Conservation (phyloP, 1,140 invertebrate genomes). For the Eurosta solidaginis region DNA sequence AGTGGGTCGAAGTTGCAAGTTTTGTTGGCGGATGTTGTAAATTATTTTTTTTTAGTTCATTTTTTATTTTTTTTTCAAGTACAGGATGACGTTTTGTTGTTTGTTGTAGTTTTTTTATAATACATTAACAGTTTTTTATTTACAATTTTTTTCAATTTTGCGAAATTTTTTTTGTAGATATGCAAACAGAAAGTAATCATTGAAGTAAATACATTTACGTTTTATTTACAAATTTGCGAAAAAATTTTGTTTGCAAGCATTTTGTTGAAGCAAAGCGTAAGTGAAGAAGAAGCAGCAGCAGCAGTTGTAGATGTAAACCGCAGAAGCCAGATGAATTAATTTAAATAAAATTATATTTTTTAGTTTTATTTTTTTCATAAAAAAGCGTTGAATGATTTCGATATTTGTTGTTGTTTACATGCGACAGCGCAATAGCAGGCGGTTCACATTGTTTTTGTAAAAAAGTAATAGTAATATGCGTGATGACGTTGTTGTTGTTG, state of each 20-base stretch:
- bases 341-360: neutral
- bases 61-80: conserved; percentile 25
- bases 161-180: neutral
- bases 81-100: neutral
- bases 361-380: neutral
- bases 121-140: neutral
- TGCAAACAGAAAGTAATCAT: conserved; percentile 15
- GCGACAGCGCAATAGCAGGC: no score
- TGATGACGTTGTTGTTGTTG: no score
- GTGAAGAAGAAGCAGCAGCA: neutral
- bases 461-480: no score
- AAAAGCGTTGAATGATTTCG: neutral
- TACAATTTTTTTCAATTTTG: conserved; percentile 15
- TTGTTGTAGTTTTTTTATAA: neutral
- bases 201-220: neutral
- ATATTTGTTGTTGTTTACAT: no score
- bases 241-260: neutral
- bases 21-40: neutral
- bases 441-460: no score
- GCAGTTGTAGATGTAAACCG: neutral
- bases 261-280: neutral
- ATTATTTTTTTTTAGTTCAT: neutral
- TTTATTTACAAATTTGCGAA: conserved; percentile 10
- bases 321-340: neutral
- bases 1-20: neutral